These are phyloP conservation scores for Ramazzottius varieornatus DNA, from an alignment of 2,888 invertebrate genomes.

Conservation along the genomic window DNA sequence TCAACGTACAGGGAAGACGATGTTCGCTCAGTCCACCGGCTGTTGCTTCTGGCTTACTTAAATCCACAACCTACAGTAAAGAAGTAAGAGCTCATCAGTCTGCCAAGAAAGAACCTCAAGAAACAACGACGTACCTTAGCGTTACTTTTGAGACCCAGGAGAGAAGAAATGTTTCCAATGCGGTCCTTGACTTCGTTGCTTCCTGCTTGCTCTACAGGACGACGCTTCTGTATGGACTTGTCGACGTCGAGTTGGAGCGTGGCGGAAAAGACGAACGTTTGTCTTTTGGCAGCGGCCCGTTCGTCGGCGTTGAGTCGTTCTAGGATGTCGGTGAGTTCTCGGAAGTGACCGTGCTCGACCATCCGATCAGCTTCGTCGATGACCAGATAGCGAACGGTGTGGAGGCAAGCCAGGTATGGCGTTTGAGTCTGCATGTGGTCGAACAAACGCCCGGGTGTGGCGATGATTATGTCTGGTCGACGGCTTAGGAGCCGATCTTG, in stretches of 20 bases:
- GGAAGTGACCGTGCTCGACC: slow-evolving; percentile 84
- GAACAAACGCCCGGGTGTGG: slow-evolving; percentile 90
- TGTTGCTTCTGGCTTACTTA: background rate
- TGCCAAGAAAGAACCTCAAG: no score
- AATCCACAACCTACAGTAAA: no score
- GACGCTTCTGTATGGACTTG: background rate
- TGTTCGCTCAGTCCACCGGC: background rate
- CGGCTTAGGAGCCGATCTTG: slow-evolving; percentile 59
- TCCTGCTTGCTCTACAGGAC: background rate
- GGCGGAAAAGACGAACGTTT: slow-evolving; percentile 90
- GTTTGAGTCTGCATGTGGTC: slow-evolving; percentile 38
- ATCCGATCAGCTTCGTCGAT: slow-evolving; percentile 97
- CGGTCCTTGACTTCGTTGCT: background rate
- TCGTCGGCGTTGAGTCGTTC: slow-evolving; percentile 46
- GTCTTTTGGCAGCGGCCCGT: slow-evolving; percentile 29
- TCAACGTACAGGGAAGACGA: background rate
- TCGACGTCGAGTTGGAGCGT: slow-evolving; percentile 47
- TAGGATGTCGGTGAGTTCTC: slow-evolving; percentile 54
- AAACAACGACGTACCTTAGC: no score
- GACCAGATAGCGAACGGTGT: slow-evolving; percentile 37
- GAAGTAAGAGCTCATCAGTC: no score
- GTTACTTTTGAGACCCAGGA: background rate
- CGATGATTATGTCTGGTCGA: slow-evolving; percentile 69
- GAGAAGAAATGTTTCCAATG: background rate
- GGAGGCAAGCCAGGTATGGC: slow-evolving; percentile 17